A percentile compares a stretch with the other conserved stretches of the same genome.
phyloP scores from a whole-genome alignment of 2,113 vertebrate species.

The Antechinus flavipes region DNA sequence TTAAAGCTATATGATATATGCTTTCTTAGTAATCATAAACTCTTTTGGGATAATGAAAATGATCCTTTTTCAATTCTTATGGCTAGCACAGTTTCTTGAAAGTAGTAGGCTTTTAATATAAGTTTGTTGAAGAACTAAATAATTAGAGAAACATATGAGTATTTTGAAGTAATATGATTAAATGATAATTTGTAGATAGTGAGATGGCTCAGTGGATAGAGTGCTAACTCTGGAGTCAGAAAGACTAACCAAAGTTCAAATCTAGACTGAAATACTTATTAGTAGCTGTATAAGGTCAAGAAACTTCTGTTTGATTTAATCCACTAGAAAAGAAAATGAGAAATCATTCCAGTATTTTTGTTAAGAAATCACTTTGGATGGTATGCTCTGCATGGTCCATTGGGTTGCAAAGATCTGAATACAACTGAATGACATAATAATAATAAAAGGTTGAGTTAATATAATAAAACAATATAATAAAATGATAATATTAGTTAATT shows the following conservation, averaged over 20 bases:
- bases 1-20: neutral
- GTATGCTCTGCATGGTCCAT: too few relatives aligned
- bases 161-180: neutral
- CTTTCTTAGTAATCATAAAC: neutral
- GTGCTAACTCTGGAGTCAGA: neutral
- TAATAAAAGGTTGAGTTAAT: neutral
- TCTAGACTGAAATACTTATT: neutral
- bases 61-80: neutral
- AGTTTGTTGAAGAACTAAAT: too few relatives aligned
- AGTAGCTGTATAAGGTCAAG: neutral
- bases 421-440: neutral
- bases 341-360: neutral
- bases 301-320: neutral
- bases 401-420: neutral
- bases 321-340: neutral
- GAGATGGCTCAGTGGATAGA: neutral
- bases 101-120: neutral
- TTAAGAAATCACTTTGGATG: neutral
- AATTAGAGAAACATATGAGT: neutral
- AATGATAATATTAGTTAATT: neutral
- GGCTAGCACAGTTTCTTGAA: neutral
- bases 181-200: neutral
- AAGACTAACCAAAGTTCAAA: neutral
- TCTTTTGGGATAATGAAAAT: neutral
- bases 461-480: neutral